These are phyloP conservation scores for Pluvialis apricaria DNA, from an alignment of 2,113 vertebrate species.

Conservation along the genomic window DNA sequence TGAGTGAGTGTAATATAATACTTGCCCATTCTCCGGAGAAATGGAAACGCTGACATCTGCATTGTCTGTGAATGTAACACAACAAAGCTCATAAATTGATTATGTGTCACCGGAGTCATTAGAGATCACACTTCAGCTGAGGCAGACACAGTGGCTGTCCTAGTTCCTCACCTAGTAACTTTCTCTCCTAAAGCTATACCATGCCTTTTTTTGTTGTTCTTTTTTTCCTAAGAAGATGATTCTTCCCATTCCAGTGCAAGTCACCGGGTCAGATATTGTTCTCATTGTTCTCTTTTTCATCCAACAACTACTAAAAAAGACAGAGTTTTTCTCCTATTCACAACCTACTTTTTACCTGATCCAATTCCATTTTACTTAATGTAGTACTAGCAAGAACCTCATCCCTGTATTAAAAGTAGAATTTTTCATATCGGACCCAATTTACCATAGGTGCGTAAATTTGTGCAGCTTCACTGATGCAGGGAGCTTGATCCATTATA, in stretches of 20 bases:
- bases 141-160: neutral
- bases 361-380: neutral
- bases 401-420: neutral
- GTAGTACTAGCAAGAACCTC: neutral
- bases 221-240: neutral
- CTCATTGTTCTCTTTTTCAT: neutral
- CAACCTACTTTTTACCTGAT: neutral
- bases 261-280: neutral
- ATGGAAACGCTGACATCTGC: neutral
- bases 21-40: neutral
- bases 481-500: neutral
- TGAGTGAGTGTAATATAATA: neutral
- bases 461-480: neutral
- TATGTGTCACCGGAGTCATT: neutral
- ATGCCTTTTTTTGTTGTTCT: rapidly evolving
- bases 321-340: neutral
- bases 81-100: constrained; percentile 20
- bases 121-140: neutral
- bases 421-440: neutral
- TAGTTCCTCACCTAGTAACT: neutral
- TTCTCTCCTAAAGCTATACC: neutral
- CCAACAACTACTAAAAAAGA: neutral
- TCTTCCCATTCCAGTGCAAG: neutral
- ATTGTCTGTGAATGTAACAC: neutral
- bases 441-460: neutral